Base-by-base conservation (phyloP, 2,797 vertebrate species). In the Miichthys miiuy region DNA sequence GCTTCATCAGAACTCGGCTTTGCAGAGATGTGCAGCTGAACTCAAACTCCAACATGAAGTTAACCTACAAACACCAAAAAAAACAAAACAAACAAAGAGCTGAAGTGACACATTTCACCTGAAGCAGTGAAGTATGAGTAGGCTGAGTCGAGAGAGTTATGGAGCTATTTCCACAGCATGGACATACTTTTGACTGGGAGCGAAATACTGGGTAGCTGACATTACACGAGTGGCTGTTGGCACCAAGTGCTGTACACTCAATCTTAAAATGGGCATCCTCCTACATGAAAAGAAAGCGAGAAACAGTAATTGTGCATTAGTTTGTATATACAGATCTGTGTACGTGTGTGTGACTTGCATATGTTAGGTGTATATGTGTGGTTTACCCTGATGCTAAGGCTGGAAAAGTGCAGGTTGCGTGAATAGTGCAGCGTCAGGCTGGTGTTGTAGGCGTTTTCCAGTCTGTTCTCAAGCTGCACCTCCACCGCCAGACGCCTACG, bases 391-490 rank as follows among this genome's bases (percentile, higher is more conserved):
- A 96, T 92, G 27, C 89, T 90, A 0, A 98, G 92, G 82, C 96
- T 99, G 93, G 97, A 95, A 92, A 98, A 96, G 80, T 97, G 96
- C 78, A 98, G 96, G 91, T 97, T 99, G 87, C 89, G 93, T 67
- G 97, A 98, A 78, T 97, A 98, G 89, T 92, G 90, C 82, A 99
- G 91, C 4, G 82, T 94, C 68, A 99, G 95, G 87, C 96, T 98
- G 68, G 96, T 87, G 77, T 98, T 98, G 93, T 99, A 99, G 83
- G 98, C 97, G 2, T 99, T 98, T 85, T 99, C 98, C 76, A 96
- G 83, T 55, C 80, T 92, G 94, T 99, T 99, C 86, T 97, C 90
- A 71, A 99, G 94, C 79, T 93, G 90, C 68, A 95, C 96, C 3
- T 95, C 95, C 82, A 98, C 96, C 4, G 93, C 74, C 82, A 97